Conservation (phyloP, 2,113 vertebrate species). For the Salvator merianae region DNA sequence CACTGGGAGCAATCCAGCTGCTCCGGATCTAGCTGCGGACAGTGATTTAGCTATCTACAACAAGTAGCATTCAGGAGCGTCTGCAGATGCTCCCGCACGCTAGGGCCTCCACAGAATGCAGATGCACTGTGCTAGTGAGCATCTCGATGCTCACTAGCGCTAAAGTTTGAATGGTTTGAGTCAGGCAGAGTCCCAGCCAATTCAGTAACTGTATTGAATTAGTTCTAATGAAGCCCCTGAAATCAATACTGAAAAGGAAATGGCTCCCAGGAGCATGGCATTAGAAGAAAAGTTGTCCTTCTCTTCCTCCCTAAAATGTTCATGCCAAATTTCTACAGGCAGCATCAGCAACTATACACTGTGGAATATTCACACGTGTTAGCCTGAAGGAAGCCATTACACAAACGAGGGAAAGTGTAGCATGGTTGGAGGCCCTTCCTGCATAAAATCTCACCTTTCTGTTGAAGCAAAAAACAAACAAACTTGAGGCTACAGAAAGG, state of each 20-base stretch:
- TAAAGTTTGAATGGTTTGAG: too few species aligned
- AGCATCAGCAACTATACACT: neutral
- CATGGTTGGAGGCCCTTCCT: too few species aligned
- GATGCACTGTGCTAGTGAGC: too few species aligned
- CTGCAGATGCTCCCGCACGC: too few species aligned
- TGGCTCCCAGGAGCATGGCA: neutral
- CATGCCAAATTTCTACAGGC: neutral
- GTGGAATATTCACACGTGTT: neutral
- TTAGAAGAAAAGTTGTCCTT: neutral
- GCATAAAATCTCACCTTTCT: neutral
- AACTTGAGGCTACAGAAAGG: conserved; percentile 2
- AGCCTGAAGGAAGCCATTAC: neutral
- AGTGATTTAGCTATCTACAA: too few species aligned
- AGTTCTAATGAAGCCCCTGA: conserved; percentile 5
- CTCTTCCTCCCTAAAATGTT: neutral
- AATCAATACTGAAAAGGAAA: conserved; percentile 9
- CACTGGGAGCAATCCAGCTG: too few species aligned
- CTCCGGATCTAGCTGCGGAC: too few species aligned
- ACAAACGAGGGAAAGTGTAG: neutral
- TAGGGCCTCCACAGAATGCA: too few species aligned
- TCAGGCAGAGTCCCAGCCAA: neutral
- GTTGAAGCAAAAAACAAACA: neutral
- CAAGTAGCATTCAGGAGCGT: too few species aligned
- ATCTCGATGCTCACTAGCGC: too few species aligned
- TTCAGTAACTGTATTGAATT: neutral